These are phyloP conservation scores for Junco hyemalis DNA, from an alignment of 2,113 vertebrate species.

Conservation along the genomic window DNA sequence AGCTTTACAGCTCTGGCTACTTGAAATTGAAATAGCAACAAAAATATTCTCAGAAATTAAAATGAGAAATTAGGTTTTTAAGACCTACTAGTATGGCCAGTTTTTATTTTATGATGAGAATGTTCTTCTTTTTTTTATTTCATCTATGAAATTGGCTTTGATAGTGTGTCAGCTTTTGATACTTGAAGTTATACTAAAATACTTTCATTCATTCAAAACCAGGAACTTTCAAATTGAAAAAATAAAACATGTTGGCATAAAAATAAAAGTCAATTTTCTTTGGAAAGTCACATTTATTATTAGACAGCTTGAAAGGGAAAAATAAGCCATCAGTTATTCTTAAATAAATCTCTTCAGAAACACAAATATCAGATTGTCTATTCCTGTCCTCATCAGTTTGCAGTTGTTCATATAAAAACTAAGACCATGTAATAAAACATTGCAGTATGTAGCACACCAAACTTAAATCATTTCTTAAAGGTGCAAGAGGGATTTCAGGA, in stretches of 20 bases:
- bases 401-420: background rate
- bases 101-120: conserved; percentile 2
- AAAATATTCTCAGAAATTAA: conserved; percentile 23
- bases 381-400: background rate
- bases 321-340: background rate
- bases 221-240: background rate
- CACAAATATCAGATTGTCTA: background rate
- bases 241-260: background rate
- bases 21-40: background rate
- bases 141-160: background rate
- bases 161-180: background rate
- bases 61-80: background rate
- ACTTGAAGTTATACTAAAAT: background rate
- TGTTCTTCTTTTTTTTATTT: background rate
- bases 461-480: background rate
- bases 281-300: background rate
- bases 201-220: background rate
- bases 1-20: background rate
- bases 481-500: background rate
- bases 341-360: background rate
- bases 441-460: background rate
- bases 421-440: background rate
- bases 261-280: background rate
- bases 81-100: background rate
- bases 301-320: background rate